These are phyloP conservation scores for Brachystomella parvula DNA, from an alignment of 1,140 invertebrate species.

Conservation along the genomic window DNA sequence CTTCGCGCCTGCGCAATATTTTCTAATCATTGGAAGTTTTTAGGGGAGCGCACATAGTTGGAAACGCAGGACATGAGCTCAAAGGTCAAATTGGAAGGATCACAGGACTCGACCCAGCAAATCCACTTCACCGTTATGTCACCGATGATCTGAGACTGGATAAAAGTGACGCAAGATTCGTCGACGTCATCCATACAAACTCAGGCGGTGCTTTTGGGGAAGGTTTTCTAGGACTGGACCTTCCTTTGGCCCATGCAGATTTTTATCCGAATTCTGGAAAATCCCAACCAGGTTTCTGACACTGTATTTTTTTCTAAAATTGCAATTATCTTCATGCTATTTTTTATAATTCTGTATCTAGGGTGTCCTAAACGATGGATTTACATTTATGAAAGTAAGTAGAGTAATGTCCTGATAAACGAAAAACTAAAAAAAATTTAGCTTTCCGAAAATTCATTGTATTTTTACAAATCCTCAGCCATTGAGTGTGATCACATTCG, in stretches of 20 bases:
- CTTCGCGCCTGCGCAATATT: not conserved
- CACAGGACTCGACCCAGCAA: constrained; percentile 25
- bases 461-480: constrained; percentile 12
- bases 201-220: not conserved
- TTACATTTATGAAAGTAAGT: constrained; percentile 10
- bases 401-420: no score
- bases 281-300: constrained; percentile 2
- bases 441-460: not conserved
- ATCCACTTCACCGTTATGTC: not conserved
- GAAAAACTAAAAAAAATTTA: not conserved
- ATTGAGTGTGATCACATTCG: constrained; percentile 26
- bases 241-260: constrained; percentile 7
- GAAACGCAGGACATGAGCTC: constrained; percentile 22
- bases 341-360: not conserved
- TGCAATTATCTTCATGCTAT: not conserved
- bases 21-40: constrained; percentile 13
- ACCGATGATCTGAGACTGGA: not conserved
- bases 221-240: not conserved
- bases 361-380: constrained; percentile 10
- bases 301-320: not conserved
- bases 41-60: constrained; percentile 25
- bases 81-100: constrained; percentile 30
- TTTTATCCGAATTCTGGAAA: constrained; percentile 21
- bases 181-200: constrained; percentile 12
- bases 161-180: constrained; percentile 7